A percentile compares a stretch with the other conserved stretches of the same genome.
Evolutionary conservation across 2,797 vertebrate genomes (phyloP).

Genomic region (Knipowitschia caucasica): DNA sequence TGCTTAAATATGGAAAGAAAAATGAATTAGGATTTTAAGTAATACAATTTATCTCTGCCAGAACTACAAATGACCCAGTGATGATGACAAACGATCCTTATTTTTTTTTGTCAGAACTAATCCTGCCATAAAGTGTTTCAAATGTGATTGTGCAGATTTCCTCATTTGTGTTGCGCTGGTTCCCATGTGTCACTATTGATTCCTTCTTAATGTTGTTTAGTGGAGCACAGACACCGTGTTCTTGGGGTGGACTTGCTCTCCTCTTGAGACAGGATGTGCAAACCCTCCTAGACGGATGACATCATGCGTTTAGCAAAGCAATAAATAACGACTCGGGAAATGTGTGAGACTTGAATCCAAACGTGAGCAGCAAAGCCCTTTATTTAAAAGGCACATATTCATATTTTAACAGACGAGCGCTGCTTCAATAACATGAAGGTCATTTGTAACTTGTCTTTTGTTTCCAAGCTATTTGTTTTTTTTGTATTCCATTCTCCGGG

Average conservation of each 20-base stretch:
- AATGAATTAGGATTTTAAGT: no score
- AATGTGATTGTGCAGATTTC: not conserved
- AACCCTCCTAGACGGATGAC: slow-evolving; percentile 55
- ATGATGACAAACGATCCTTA: not conserved
- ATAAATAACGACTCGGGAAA: slow-evolving; percentile 46
- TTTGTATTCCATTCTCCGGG: no score
- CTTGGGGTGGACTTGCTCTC: slow-evolving; percentile 12
- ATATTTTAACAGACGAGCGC: not conserved
- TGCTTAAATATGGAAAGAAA: no score
- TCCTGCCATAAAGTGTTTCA: not conserved
- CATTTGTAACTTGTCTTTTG: no score
- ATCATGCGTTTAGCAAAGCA: slow-evolving; percentile 50
- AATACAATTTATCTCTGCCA: not conserved
- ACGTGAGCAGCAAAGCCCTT: not conserved
- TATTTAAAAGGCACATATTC: not conserved
- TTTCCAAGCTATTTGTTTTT: no score
- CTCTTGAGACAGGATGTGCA: slow-evolving; percentile 33
- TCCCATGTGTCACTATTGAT: slow-evolving; percentile 10
- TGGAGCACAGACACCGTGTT: slow-evolving; percentile 5
- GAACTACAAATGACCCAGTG: not conserved
- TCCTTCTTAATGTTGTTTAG: not conserved
- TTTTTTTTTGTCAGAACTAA: not conserved
- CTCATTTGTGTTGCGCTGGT: not conserved
- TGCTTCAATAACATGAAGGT: not conserved
- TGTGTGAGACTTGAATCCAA: slow-evolving; percentile 36